These are phyloP conservation scores for Plumapathes pennacea DNA, from an alignment of 92 coral and sea anemone species.

Conservation along the genomic window DNA sequence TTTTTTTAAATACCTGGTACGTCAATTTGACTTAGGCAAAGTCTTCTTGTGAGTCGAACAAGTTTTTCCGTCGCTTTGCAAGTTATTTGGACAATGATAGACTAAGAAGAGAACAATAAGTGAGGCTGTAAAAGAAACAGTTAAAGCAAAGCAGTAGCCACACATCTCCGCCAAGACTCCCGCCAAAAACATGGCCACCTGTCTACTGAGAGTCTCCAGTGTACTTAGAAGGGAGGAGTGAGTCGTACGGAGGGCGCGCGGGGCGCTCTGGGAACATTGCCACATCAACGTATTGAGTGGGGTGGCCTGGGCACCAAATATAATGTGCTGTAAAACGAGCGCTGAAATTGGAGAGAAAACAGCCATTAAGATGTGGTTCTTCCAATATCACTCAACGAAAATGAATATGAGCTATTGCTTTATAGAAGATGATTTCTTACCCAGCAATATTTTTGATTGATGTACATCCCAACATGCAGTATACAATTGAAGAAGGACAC, in stretches of 20 bases:
- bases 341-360: constrained; percentile 26
- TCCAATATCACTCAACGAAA: neutral
- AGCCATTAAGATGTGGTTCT: neutral
- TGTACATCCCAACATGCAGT: neutral
- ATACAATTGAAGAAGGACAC: constrained; percentile 11
- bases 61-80: neutral
- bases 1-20: too few species aligned
- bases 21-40: too few species aligned
- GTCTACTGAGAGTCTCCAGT: constrained; percentile 81
- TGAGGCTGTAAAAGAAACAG: constrained; percentile 44
- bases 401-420: too few species aligned
- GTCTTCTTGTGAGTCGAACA: too few species aligned
- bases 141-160: constrained; percentile 59
- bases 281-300: constrained; percentile 75
- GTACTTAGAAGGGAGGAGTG: constrained; percentile 79
- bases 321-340: constrained; percentile 59
- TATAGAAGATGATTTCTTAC: too few species aligned
- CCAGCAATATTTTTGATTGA: too few species aligned
- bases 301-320: constrained; percentile 85
- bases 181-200: constrained; percentile 64
- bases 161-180: constrained; percentile 69
- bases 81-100: constrained; percentile 18
- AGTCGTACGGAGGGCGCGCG: constrained; percentile 58
- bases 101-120: constrained; percentile 41
- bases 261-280: constrained; percentile 67